These are phyloP conservation scores for Alcedo atthis DNA, from an alignment of 2,797 vertebrate species.

Conservation along the genomic window DNA sequence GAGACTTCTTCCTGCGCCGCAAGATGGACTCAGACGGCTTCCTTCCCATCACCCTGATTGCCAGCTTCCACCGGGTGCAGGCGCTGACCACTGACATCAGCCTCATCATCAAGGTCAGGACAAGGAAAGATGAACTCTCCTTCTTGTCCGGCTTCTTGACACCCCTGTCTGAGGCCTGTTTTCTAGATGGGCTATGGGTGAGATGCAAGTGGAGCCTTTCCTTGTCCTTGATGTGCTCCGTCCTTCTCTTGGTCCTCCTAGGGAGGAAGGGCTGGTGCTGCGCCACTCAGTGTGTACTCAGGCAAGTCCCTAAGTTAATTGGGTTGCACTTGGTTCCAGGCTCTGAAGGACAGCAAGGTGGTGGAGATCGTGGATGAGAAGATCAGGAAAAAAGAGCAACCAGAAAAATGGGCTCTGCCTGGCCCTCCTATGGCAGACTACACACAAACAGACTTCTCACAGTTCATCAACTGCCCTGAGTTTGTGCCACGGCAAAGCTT, in stretches of 20 bases:
- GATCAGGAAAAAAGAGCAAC: conserved; percentile 92
- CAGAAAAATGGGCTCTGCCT: conserved; percentile 94
- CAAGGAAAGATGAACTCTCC: background rate
- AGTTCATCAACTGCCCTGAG: conserved; percentile 96
- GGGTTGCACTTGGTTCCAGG: conserved; percentile 69
- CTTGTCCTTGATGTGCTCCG: background rate
- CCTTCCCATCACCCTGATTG: conserved; percentile 90
- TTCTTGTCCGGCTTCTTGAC: background rate
- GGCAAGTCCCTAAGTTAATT: background rate
- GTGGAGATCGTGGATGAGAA: conserved; percentile 96
- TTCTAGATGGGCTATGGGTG: background rate
- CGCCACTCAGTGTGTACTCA: rapidly evolving
- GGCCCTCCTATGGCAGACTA: conserved; percentile 85
- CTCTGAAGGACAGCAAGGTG: conserved; percentile 94
- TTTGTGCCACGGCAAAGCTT: conserved; percentile 90
- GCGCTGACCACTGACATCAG: conserved; percentile 93
- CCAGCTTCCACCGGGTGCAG: conserved; percentile 96
- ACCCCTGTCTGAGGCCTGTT: background rate
- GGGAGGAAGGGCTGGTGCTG: background rate
- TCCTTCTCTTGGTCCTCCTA: background rate
- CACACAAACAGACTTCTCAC: conserved; percentile 92
- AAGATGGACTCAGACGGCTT: conserved; percentile 97
- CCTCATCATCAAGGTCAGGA: conserved; percentile 89
- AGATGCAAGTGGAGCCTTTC: background rate
- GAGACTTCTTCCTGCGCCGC: conserved; percentile 94